A percentile compares a stretch with the other conserved stretches of the same genome.
These are phyloP conservation scores for Thamnophis elegans DNA, from an alignment of 2,797 vertebrate species.

Conservation along the genomic window DNA sequence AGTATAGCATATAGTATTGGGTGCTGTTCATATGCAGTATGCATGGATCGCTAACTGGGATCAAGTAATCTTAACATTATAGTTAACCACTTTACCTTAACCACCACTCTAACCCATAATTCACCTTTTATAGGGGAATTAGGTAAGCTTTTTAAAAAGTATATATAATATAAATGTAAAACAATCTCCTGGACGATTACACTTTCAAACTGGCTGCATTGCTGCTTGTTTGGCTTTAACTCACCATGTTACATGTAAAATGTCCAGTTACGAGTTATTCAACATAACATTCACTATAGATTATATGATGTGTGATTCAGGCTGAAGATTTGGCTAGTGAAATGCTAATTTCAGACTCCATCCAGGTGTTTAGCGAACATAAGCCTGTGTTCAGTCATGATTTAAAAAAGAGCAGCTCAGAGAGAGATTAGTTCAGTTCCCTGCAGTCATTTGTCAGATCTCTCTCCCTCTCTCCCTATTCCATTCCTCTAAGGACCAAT, in stretches of 20 bases:
- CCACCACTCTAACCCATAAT: background rate
- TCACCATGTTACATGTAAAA: background rate
- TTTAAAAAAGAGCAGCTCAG: background rate
- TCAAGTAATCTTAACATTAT: background rate
- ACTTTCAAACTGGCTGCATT: background rate
- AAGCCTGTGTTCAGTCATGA: background rate
- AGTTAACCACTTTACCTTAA: background rate
- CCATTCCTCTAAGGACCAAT: background rate
- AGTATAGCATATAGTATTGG: background rate
- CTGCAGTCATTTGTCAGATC: slow-evolving; percentile 15
- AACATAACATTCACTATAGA: background rate
- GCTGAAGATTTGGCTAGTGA: background rate
- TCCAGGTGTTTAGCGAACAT: background rate
- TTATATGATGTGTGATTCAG: background rate
- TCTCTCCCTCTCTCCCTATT: background rate
- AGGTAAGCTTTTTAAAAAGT: background rate
- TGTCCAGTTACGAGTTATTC: background rate
- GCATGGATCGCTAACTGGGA: background rate
- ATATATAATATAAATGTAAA: background rate
- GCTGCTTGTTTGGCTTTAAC: background rate
- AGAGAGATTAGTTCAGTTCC: background rate
- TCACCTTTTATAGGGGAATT: background rate
- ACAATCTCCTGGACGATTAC: background rate
- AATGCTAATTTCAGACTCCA: background rate
- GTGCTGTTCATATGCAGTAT: background rate